Conservation (phyloP, 2,888 invertebrate genomes). For the Peribatodes rhomboidaria region DNA sequence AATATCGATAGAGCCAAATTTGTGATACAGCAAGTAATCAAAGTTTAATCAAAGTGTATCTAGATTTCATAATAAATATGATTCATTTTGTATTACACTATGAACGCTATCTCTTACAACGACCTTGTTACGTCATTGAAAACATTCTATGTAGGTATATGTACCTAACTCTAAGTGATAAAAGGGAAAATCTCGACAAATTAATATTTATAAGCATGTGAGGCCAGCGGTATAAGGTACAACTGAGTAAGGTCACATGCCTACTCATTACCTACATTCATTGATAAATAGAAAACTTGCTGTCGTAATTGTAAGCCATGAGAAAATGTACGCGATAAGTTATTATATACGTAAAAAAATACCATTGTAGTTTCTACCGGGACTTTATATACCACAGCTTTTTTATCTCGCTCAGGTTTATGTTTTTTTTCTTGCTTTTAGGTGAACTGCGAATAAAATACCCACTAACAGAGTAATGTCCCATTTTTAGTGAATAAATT, state of each 20-base stretch:
- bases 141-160: slow-evolving; percentile 5
- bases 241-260: slow-evolving; percentile 4
- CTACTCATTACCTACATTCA: slow-evolving; percentile 1
- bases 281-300: slow-evolving; percentile 1
- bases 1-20: neutral
- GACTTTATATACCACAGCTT: too few relatives aligned
- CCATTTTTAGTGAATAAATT: too few relatives aligned
- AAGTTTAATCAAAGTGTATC: neutral
- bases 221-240: slow-evolving; percentile 6
- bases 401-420: too few relatives aligned
- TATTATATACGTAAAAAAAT: neutral
- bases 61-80: neutral
- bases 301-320: neutral
- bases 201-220: slow-evolving; percentile 18
- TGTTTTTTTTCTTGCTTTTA: too few relatives aligned
- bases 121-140: slow-evolving; percentile 10
- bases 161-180: neutral
- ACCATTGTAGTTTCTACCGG: too few relatives aligned
- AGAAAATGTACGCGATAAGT: neutral
- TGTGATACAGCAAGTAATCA: neutral
- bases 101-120: neutral
- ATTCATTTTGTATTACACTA: neutral
- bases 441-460: too few relatives aligned
- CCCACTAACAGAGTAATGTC: too few relatives aligned
- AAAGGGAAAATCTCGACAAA: slow-evolving; percentile 18